Evolutionary conservation across 2,113 vertebrate species (phyloP).

Genomic region (Callipepla squamata): DNA sequence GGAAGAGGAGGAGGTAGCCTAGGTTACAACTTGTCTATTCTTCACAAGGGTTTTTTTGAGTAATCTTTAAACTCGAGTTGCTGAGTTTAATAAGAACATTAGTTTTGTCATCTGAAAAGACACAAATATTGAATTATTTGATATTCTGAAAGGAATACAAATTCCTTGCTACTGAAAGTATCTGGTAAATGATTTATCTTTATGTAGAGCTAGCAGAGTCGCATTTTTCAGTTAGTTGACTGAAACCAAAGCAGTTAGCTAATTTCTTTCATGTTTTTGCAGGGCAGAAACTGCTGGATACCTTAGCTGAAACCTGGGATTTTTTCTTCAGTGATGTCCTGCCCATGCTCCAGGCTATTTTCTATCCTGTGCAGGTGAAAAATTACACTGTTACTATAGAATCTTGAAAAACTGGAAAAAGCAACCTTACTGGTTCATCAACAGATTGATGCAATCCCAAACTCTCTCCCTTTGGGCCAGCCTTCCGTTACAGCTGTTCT

Average conservation of each 20-base stretch:
- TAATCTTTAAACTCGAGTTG: neutral
- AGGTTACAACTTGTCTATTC: neutral
- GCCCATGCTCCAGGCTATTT: conserved; percentile 95
- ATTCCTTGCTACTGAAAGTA: neutral
- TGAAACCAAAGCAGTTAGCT: neutral
- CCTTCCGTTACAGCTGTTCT: conserved; percentile 19
- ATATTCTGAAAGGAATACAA: neutral
- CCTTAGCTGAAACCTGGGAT: conserved; percentile 96
- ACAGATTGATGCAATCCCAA: neutral
- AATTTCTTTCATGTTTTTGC: conserved; percentile 44
- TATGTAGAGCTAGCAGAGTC: neutral
- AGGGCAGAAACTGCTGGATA: conserved; percentile 98
- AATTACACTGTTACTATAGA: neutral
- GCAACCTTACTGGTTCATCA: neutral
- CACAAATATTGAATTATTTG: neutral
- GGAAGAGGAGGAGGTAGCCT: neutral
- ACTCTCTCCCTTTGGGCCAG: neutral
- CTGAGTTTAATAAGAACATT: neutral
- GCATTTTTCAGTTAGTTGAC: neutral
- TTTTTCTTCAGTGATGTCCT: conserved; percentile 98
- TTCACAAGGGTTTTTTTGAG: neutral
- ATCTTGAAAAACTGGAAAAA: conserved; percentile 41
- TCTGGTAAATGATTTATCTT: neutral
- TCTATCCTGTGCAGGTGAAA: conserved; percentile 95
- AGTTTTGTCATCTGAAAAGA: neutral